These are phyloP conservation scores for Suillia variegata DNA, from an alignment of 2,888 invertebrate species.

Conservation along the genomic window DNA sequence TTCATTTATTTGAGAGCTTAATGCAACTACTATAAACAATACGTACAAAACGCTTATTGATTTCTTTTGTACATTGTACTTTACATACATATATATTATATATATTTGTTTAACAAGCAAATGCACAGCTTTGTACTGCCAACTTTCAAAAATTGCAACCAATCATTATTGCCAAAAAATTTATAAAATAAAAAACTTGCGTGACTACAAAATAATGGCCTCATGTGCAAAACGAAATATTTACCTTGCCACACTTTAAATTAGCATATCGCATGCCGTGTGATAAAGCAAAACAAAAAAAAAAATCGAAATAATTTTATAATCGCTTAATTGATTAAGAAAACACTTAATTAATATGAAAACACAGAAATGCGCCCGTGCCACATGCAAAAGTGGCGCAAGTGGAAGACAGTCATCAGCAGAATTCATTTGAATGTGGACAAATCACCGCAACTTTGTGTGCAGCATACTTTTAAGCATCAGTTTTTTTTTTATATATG, in stretches of 20 bases:
- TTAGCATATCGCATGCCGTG: neutral
- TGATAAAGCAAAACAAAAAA: too few relatives aligned
- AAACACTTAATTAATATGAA: too few relatives aligned
- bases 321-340: neutral
- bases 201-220: neutral
- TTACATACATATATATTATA: too few relatives aligned
- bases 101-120: too few relatives aligned
- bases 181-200: neutral
- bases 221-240: neutral
- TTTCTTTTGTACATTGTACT: too few relatives aligned
- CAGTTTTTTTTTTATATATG: too few relatives aligned
- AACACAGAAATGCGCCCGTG: neutral
- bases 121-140: neutral
- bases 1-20: too few relatives aligned
- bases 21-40: too few relatives aligned
- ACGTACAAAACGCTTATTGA: too few relatives aligned
- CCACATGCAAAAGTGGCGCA: neutral
- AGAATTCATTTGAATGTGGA: neutral
- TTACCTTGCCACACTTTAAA: neutral
- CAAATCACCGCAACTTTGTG: neutral
- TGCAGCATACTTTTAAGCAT: constrained; percentile 6
- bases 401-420: neutral
- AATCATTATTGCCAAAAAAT: neutral
- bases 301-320: neutral
- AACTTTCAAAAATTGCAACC: neutral